Evolutionary conservation across 2,888 invertebrate species (phyloP).

Genomic region (Trachelus tabidus): DNA sequence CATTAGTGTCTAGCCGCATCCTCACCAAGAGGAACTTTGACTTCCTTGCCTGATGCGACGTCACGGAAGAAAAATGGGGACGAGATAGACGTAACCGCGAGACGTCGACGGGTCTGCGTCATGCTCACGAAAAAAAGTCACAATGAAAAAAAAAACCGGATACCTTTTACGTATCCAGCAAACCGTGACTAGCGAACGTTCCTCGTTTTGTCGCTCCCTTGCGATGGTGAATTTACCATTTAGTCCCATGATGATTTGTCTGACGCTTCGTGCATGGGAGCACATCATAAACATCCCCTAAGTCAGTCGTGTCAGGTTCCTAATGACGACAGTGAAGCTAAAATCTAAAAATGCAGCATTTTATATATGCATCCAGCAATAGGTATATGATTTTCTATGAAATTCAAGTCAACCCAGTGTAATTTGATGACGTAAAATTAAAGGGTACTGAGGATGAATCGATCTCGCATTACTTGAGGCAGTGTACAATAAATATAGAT

Average conservation of each 20-base stretch:
- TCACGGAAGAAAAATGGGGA: not conserved
- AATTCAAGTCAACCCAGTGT: no score
- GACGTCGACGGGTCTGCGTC: not conserved
- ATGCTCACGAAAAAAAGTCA: not conserved
- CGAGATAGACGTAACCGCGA: not conserved
- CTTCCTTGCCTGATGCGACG: not conserved
- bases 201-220: not conserved
- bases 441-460: not conserved
- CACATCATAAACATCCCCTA: no score
- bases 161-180: not conserved
- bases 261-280: not conserved
- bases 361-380: no score
- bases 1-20: constrained; percentile 33
- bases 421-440: no score
- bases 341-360: no score
- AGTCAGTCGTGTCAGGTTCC: no score
- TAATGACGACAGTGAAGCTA: no score
- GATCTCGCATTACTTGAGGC: not conserved
- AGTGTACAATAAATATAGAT: not conserved
- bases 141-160: not conserved
- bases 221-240: not conserved
- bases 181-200: not conserved
- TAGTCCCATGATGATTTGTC: not conserved
- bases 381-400: no score
- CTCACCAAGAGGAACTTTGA: constrained; percentile 7